Evolutionary conservation across 2,113 vertebrate species (phyloP).

Genomic region (Synodontis membranacea): DNA sequence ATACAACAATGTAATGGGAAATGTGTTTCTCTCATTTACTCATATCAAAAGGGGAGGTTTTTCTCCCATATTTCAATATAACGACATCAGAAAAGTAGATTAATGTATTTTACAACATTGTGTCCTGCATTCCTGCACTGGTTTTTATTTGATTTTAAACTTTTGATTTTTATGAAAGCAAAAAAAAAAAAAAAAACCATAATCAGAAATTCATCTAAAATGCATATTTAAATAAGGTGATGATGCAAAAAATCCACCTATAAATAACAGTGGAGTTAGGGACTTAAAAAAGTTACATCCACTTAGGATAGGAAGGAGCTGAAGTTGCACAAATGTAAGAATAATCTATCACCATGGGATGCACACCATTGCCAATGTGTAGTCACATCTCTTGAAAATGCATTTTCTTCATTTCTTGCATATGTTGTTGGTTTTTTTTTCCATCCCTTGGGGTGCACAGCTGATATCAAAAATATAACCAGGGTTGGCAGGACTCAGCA

Average conservation of each 20-base stretch:
- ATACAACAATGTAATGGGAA: background rate
- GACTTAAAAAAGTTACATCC: background rate
- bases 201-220: background rate
- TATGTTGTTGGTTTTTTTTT: background rate
- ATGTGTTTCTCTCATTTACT: conserved; percentile 2
- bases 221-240: background rate
- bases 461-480: background rate
- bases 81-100: background rate
- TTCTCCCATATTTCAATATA: background rate
- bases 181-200: background rate
- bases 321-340: background rate
- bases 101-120: background rate
- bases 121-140: background rate
- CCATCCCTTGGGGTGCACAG: background rate
- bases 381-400: background rate
- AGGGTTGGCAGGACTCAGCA: background rate
- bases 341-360: background rate
- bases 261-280: background rate
- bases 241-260: too few relatives aligned
- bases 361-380: background rate
- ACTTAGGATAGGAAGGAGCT: background rate
- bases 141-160: background rate
- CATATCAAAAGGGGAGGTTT: background rate
- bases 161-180: background rate
- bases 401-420: background rate